Base-by-base conservation (phyloP, 2,888 invertebrate genomes). In the Erpobdella octoculata region DNA sequence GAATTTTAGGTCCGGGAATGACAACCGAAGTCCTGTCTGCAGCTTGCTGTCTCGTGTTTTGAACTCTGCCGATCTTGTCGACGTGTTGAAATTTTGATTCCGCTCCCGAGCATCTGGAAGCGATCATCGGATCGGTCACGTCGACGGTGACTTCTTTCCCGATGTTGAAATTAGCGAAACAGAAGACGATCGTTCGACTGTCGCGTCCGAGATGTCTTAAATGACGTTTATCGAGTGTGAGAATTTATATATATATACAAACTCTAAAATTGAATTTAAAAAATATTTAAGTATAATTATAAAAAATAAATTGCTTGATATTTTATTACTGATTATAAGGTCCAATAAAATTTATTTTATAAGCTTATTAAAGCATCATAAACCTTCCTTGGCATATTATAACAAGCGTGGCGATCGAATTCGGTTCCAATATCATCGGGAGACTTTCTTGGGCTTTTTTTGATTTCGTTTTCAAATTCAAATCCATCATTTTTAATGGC, bases 141-240 rank as follows among this genome's bases (percentile, higher is more conserved):
- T 18, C 73, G 0, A 78, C 79, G 18, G 73, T 76, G 6, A 79
- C 58, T 67, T 77, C 76, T 1, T 78, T 75, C 0, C 78, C 80
- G 21, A 80, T 78, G 66, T 77, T 76, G 73, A 79, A 80, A 18
- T 73, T 73, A 6, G 77, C 77, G 76, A 80, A 80, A 33, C 78
- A 76, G 33, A 79, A 73, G 1, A 80, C 74, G 28, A 79, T 21
- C 36, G 79, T 66, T 66, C 78, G 78, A 68, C 78, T 76, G 61
- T 80, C 79, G n/a, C 67, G 48, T n/a, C 80, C 80, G 15, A 76
- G 72, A 46, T 74, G 73, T 31, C 80, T 80, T 73, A 18, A 69
- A 58, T 15, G 46, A n/a, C 28, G n/a, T n/a, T n/a, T n/a, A n/a
- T n/a, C n/a, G n/a, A n/a, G n/a, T n/a, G n/a, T n/a, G n/a, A n/a